Conservation (phyloP, 2,797 vertebrate species). For the Danio albolineatus region DNA sequence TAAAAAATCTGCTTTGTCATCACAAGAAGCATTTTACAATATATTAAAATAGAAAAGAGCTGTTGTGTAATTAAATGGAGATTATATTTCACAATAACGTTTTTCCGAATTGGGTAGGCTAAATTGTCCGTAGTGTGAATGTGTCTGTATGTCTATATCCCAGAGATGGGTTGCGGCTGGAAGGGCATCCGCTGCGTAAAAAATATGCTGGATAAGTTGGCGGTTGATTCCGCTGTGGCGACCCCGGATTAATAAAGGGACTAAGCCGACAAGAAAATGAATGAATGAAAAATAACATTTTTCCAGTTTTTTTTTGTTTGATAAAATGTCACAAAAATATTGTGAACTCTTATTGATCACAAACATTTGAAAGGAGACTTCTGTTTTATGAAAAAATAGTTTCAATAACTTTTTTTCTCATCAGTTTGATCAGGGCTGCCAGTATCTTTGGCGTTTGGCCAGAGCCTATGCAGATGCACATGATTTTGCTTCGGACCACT, state of each 20-base stretch:
- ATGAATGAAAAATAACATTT: too few relatives aligned
- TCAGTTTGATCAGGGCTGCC: constrained; percentile 84
- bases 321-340: neutral
- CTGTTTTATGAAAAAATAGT: neutral
- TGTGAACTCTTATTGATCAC: neutral
- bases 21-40: neutral
- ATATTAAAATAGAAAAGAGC: neutral
- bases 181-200: too few relatives aligned
- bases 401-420: constrained; percentile 14
- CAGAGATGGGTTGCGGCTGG: too few relatives aligned
- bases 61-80: neutral
- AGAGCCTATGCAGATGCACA: constrained; percentile 90
- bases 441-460: constrained; percentile 90
- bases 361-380: neutral
- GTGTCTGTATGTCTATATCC: too few relatives aligned
- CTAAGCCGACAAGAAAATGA: too few relatives aligned
- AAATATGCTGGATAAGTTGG: too few relatives aligned
- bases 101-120: too few relatives aligned
- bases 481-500: constrained; percentile 79
- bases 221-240: too few relatives aligned
- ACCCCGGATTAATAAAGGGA: too few relatives aligned
- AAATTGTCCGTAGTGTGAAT: too few relatives aligned
- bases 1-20: neutral
- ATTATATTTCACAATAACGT: too few relatives aligned
- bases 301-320: too few relatives aligned